Percentiles rank a stretch among this genome's conserved stretches.
phyloP scores from a whole-genome alignment of 2,797 vertebrate species.

The Cuculus canorus region DNA sequence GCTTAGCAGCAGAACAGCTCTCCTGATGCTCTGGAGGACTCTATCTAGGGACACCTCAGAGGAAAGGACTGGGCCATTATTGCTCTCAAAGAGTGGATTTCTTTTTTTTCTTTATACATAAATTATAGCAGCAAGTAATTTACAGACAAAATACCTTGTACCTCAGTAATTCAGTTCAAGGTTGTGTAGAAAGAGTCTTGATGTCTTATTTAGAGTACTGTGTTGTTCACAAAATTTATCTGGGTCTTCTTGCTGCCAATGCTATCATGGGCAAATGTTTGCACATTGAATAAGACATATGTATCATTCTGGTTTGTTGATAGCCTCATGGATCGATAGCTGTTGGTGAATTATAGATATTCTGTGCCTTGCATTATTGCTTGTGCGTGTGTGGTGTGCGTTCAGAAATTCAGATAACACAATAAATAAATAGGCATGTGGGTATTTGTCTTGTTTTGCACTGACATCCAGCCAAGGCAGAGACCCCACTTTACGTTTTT shows the following conservation, averaged over 20 bases:
- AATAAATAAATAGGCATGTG: not conserved
- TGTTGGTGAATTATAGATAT: constrained; percentile 24
- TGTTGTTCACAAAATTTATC: constrained; percentile 21
- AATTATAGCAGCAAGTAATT: constrained; percentile 17
- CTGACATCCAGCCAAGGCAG: not conserved
- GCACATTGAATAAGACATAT: not conserved
- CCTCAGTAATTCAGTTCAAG: constrained; percentile 12
- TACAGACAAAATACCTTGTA: constrained; percentile 16
- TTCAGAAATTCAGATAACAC: not conserved
- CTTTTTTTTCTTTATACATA: not conserved
- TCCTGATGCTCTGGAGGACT: not conserved
- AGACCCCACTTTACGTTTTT: not conserved
- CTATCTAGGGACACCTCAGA: not conserved
- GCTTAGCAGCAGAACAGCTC: constrained; percentile 42
- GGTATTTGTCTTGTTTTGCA: not conserved
- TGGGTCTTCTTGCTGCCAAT: not conserved
- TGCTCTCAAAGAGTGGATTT: not conserved
- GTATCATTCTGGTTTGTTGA: not conserved
- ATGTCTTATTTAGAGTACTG: not conserved
- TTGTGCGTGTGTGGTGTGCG: not conserved
- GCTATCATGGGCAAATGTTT: not conserved
- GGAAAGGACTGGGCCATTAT: not conserved
- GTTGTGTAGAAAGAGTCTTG: not conserved
- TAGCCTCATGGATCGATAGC: constrained; percentile 34
- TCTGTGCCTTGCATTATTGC: not conserved